Evolutionary conservation across 2,113 vertebrate species (phyloP).

Genomic region (Gyps fulvus): DNA sequence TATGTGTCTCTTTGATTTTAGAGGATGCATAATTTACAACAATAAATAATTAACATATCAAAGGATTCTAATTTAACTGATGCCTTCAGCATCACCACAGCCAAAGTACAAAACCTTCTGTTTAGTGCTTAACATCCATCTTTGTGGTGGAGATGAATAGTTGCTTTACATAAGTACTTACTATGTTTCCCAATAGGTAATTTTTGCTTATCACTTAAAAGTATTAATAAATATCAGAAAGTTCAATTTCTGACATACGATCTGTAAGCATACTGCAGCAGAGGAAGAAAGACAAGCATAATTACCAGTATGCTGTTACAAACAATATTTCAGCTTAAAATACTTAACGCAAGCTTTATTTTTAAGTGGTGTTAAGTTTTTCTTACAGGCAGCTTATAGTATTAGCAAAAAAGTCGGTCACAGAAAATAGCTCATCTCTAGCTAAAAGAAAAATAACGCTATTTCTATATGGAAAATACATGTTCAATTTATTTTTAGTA

Average conservation of each 20-base stretch:
- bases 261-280: neutral
- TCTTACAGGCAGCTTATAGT: neutral
- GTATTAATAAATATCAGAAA: slow-evolving; percentile 43
- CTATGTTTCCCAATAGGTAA: slow-evolving; percentile 22
- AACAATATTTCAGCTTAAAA: neutral
- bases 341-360: neutral
- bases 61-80: slow-evolving; percentile 71
- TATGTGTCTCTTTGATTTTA: slow-evolving; percentile 73
- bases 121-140: slow-evolving; percentile 32
- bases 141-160: slow-evolving; percentile 1
- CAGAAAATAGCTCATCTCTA: neutral
- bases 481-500: neutral
- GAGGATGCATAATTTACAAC: slow-evolving; percentile 74
- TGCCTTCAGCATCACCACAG: slow-evolving; percentile 56
- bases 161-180: slow-evolving; percentile 23
- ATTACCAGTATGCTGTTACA: neutral
- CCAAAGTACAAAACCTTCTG: slow-evolving; percentile 33
- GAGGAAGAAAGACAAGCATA: neutral
- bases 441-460: neutral
- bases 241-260: neutral
- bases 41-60: slow-evolving; percentile 80
- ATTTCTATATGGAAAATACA: neutral
- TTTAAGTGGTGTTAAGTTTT: neutral
- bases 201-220: slow-evolving; percentile 59
- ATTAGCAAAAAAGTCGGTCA: neutral